Conservation (phyloP, 2,888 invertebrate species). For the Idaea biselata region DNA sequence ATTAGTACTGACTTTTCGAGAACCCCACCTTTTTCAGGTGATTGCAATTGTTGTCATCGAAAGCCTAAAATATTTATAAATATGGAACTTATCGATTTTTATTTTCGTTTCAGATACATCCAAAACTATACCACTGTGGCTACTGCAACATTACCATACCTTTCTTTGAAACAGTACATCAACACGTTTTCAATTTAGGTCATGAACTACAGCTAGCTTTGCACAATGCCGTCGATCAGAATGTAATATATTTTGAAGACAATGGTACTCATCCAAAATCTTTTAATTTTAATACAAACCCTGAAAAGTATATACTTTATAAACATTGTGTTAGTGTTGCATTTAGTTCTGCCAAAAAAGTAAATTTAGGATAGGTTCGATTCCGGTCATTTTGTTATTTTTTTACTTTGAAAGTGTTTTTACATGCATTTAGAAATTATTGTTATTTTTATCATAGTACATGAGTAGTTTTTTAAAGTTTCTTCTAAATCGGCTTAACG, state of each 20-base stretch:
- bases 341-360: background rate
- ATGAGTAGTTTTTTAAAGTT: too few relatives aligned
- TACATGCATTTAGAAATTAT: too few relatives aligned
- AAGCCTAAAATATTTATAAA: too few relatives aligned
- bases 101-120: background rate
- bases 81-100: background rate
- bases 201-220: background rate
- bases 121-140: background rate
- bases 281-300: background rate
- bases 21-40: too few relatives aligned
- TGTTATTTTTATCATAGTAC: too few relatives aligned
- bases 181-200: background rate
- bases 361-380: background rate
- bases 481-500: too few relatives aligned
- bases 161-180: slow-evolving; percentile 7
- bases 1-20: too few relatives aligned
- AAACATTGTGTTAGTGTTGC: background rate
- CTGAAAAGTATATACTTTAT: background rate
- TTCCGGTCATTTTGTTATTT: too few relatives aligned
- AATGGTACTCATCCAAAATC: background rate
- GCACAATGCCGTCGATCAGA: too few relatives aligned
- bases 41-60: too few relatives aligned
- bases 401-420: too few relatives aligned
- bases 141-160: slow-evolving; percentile 8
- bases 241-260: background rate